Conservation (phyloP, 2,888 invertebrate species). For the Perizoma affinitatum region DNA sequence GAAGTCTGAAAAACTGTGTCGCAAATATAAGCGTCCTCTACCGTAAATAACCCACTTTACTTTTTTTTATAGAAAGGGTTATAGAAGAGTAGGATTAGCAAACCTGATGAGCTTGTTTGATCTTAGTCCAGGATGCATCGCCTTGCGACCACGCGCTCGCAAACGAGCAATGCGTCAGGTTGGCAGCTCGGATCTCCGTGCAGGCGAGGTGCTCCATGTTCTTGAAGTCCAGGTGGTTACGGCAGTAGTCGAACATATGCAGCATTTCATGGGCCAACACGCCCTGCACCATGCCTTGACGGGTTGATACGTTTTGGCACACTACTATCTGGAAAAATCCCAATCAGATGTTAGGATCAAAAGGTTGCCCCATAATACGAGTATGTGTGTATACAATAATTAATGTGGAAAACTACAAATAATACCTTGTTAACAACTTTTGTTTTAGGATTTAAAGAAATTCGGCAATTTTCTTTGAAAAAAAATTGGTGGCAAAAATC, state of each 20-base stretch:
- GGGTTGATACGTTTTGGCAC: slow-evolving; percentile 92
- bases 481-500: too few species aligned
- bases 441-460: too few species aligned
- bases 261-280: slow-evolving; percentile 96
- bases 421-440: too few species aligned
- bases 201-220: slow-evolving; percentile 97
- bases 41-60: too few species aligned
- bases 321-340: slow-evolving; percentile 88
- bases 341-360: too few species aligned
- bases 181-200: slow-evolving; percentile 97
- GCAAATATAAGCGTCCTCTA: too few species aligned
- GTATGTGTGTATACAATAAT: too few species aligned
- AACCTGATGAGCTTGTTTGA: slow-evolving; percentile 92
- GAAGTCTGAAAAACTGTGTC: too few species aligned
- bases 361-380: too few species aligned
- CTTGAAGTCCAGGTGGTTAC: slow-evolving; percentile 93
- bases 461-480: too few species aligned
- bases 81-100: slow-evolving; percentile 23
- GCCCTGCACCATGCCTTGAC: slow-evolving; percentile 88
- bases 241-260: slow-evolving; percentile 98
- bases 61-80: too few species aligned
- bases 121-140: slow-evolving; percentile 88
- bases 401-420: too few species aligned
- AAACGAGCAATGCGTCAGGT: slow-evolving; percentile 96
- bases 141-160: slow-evolving; percentile 91